Percentiles rank a stretch among this genome's conserved stretches.
Evolutionary conservation across 2,797 vertebrate genomes (phyloP).

Genomic region (Myotis vivesi): DNA sequence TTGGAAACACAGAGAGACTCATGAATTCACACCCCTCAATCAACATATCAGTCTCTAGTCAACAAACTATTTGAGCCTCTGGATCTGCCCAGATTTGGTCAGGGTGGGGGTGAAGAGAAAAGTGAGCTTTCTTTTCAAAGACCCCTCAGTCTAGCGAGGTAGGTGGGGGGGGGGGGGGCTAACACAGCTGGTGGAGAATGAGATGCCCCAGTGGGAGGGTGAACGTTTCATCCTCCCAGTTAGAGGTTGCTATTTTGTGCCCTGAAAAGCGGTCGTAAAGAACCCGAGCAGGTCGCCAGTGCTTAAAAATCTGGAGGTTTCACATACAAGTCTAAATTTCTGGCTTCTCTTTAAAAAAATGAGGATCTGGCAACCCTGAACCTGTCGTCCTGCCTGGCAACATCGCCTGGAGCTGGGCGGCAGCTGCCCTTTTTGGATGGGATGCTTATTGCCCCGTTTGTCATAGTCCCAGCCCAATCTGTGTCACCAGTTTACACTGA

Average conservation of each 20-base stretch:
- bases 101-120: neutral
- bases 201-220: neutral
- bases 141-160: neutral
- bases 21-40: slow-evolving; percentile 70
- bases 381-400: neutral
- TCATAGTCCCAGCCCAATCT: neutral
- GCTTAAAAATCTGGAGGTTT: slow-evolving; percentile 45
- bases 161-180: neutral
- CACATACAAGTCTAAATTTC: slow-evolving; percentile 19
- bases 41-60: slow-evolving; percentile 58
- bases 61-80: slow-evolving; percentile 50
- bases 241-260: neutral
- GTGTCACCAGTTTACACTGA: neutral
- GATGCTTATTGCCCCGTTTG: neutral
- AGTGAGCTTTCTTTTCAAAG: neutral
- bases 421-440: neutral
- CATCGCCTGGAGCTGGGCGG: neutral
- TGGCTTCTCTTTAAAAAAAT: slow-evolving; percentile 39
- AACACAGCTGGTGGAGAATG: neutral
- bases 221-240: neutral
- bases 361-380: neutral
- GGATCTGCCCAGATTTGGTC: slow-evolving; percentile 44
- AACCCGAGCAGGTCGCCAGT: slow-evolving; percentile 7
- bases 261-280: neutral
- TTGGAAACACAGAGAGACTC: slow-evolving; percentile 61